Base-by-base conservation (phyloP, 2,888 invertebrate species). In the Spisula solida region DNA sequence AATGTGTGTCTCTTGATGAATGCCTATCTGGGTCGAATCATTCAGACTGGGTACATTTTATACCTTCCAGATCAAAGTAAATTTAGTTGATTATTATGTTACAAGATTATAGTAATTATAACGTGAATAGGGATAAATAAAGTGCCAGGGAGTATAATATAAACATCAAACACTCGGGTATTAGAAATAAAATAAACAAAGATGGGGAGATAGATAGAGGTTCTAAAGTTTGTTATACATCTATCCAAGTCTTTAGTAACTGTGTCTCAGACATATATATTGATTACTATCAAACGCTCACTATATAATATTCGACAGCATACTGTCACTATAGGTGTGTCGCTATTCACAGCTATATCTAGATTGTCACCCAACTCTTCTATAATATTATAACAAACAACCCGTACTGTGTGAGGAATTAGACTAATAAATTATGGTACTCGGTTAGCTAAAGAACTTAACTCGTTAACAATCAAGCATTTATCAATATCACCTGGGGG, bases 401-500 rank as follows among this genome's bases (percentile, higher is more conserved):
- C 31, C 1, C 25, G 8, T 34, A 75, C 18, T 2, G 75, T 75
- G 34, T 75, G 34, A 75, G 75, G 34, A 75, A 75, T 34, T 6
- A 51, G 25, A 34, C 75, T 75, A 75, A 75, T 16, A 31, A 31
- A 75, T 6, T 16, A 75, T 34, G 8, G 18, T 75, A 75, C 34
- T 31, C 47, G 25, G 83, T 83, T 83, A 83, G 75, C 66, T 75
- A 83, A 8, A 41, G 86, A 34, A 31, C 51, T 20, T 85, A 55
- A 18, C 34, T 8, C 31, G 12, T 31, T 2, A 75, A 31, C 75
- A 75, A 18, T 31, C 34, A 75, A 34, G 75, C 34, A 75, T 75
- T 31, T 34, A 47, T 78, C 80, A 66, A 60, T 84, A 47, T 92
- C 92, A 93, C 92, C 93, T 92, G 60, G 86, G 60, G 88, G 88